These are phyloP conservation scores for Trachelus stipa DNA, from an alignment of 2,888 invertebrate genomes.

Conservation along the genomic window DNA sequence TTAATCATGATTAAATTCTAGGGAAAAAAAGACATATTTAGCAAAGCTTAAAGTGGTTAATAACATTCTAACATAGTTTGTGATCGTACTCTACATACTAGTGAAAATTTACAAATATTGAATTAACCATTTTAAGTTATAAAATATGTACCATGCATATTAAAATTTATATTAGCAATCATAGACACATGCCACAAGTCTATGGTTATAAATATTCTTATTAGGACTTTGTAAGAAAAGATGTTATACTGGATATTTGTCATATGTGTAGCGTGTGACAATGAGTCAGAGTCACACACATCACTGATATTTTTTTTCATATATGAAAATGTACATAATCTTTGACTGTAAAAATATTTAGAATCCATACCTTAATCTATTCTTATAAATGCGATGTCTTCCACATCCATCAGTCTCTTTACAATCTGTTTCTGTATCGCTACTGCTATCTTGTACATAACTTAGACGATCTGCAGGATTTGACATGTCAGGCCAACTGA, in stretches of 20 bases:
- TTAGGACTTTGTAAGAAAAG: neutral
- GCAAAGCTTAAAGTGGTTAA: neutral
- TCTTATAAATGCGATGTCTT: conserved; percentile 75
- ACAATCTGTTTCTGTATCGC: conserved; percentile 85
- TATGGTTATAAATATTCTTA: conserved; percentile 13
- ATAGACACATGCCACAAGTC: conserved; percentile 35
- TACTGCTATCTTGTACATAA: conserved; percentile 77
- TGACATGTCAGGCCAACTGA: conserved; percentile 63
- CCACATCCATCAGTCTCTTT: conserved; percentile 77
- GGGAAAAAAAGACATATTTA: neutral
- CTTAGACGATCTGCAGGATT: conserved; percentile 60
- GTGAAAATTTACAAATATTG: conserved; percentile 14
- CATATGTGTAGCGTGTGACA: neutral
- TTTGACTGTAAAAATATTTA: neutral
- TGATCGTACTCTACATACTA: neutral
- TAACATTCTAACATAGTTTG: neutral
- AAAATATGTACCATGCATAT: conserved; percentile 34
- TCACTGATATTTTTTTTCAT: neutral
- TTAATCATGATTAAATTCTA: neutral
- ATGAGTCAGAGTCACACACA: neutral
- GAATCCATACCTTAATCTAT: conserved; percentile 73
- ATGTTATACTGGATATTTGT: neutral
- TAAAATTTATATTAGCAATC: conserved; percentile 27
- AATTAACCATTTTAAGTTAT: conserved; percentile 18
- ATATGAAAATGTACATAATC: neutral